Evolutionary conservation across 2,797 vertebrate species (phyloP), one percentile per base, ranked within the genome.

Genomic region (Mionectes olivaceus): DNA sequence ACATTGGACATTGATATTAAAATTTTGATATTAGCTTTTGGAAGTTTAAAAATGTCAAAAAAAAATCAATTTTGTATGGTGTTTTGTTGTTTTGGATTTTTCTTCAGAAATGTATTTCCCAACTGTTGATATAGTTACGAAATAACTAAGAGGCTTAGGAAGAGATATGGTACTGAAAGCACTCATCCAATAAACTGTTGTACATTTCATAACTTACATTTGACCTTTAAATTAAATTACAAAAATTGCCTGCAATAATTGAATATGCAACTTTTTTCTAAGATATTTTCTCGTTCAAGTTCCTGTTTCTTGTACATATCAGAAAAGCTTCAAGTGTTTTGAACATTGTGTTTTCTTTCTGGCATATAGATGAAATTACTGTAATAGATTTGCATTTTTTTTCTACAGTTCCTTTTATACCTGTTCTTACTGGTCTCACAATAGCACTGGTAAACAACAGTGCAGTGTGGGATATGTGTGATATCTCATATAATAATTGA

Each of bases 401-500:
- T 49, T 75, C 49, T 77, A 5, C 61, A 52, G 6, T 91, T 81
- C 61, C 44, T 74, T 84, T 89, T 87, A 19, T 80, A 67, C 35
- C 49, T 78, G 57, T 56, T 78, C 61, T 77, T 87, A 6, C 28
- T 64, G 37, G 32, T 74, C 80, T 92, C 61, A 77, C 47, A 84
- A 68, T 23, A 82, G 67, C 60, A 19, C 32, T 80, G 75, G 67
- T 91, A 89, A 94, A 92, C 56, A 92, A 11, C 73, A 90, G 43
- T 81, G 65, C 33, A 63, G 59, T 55, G 73, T 75, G 79, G 89
- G 80, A 32, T 76, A 33, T 24, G 57, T 79, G 57, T 90, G 87
- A 84, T 90, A 71, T 37, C 76, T 94, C 37, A 7, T 53, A 35
- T 60, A 73, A 87, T 41, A 93, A 91, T 32, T 93, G 33, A 89